Evolutionary conservation across 2,797 vertebrate species (phyloP).

Genomic region (Micromesistius poutassou): DNA sequence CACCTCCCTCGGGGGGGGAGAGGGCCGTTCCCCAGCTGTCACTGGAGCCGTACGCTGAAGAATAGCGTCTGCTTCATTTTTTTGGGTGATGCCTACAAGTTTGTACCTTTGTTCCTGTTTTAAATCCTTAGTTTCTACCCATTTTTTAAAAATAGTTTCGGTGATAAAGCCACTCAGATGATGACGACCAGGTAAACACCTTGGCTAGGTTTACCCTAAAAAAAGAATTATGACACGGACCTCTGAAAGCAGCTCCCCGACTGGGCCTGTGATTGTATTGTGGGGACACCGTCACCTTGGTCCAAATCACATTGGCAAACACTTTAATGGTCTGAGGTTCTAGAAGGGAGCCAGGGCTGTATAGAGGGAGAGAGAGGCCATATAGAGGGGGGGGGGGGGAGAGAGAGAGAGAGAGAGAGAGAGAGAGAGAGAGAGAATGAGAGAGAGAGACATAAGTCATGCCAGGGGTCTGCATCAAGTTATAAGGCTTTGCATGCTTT

Average conservation of each 20-base stretch:
- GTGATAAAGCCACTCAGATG: too few relatives aligned
- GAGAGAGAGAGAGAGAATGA: too few relatives aligned
- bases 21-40: background rate
- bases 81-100: background rate
- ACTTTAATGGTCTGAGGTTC: background rate
- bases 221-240: background rate
- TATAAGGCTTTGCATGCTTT: constrained; percentile 31
- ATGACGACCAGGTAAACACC: too few relatives aligned
- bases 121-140: too few relatives aligned
- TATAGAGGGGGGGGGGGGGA: too few relatives aligned
- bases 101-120: too few relatives aligned
- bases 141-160: too few relatives aligned
- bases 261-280: background rate
- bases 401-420: too few relatives aligned
- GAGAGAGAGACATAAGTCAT: constrained; percentile 17
- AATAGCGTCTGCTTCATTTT: background rate
- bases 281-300: background rate
- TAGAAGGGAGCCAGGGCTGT: too few relatives aligned
- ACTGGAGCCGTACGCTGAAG: background rate
- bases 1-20: background rate
- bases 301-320: background rate
- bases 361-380: background rate
- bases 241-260: too few relatives aligned
- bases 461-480: constrained; percentile 28
- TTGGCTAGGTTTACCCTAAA: too few relatives aligned